A percentile compares a stretch with the other conserved stretches of the same genome.
Conservation (phyloP, 2,797 vertebrate genomes). For the Pseudomugil tenellus region DNA sequence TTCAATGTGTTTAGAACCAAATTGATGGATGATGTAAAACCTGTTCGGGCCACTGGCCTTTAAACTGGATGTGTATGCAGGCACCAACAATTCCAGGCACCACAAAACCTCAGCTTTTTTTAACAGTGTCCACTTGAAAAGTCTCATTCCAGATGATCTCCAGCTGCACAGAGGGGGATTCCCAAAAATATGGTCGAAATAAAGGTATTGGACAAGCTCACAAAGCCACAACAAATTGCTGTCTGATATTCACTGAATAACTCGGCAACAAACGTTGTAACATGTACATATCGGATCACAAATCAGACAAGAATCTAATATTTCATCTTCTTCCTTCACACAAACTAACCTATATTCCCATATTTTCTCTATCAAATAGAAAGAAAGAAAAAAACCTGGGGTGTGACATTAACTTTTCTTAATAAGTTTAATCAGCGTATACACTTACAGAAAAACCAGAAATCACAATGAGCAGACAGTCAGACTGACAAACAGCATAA, state of each 20-base stretch:
- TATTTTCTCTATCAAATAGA: conserved; percentile 4
- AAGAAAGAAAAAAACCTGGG: background rate
- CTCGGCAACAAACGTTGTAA: background rate
- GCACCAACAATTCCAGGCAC: background rate
- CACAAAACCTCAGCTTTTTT: background rate
- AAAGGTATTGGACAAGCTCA: background rate
- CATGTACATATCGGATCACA: too few relatives aligned
- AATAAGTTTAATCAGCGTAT: conserved; percentile 25
- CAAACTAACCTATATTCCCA: background rate
- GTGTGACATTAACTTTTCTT: conserved; percentile 14
- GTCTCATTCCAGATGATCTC: background rate
- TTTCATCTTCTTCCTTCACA: conserved; percentile 1
- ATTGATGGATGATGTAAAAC: background rate
- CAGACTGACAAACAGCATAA: conserved; percentile 7
- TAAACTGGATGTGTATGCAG: background rate
- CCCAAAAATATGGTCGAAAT: background rate
- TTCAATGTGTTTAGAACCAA: background rate
- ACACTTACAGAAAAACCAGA: conserved; percentile 14
- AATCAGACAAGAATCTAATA: background rate
- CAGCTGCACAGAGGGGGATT: background rate
- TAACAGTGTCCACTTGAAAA: background rate
- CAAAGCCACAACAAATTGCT: background rate
- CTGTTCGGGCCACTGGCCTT: background rate
- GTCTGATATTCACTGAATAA: background rate
- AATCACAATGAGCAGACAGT: conserved; percentile 5